Evolutionary conservation across 2,797 vertebrate genomes (phyloP), one percentile per base, ranked within the genome.

Genomic region (Adrianichthys oophorus): DNA sequence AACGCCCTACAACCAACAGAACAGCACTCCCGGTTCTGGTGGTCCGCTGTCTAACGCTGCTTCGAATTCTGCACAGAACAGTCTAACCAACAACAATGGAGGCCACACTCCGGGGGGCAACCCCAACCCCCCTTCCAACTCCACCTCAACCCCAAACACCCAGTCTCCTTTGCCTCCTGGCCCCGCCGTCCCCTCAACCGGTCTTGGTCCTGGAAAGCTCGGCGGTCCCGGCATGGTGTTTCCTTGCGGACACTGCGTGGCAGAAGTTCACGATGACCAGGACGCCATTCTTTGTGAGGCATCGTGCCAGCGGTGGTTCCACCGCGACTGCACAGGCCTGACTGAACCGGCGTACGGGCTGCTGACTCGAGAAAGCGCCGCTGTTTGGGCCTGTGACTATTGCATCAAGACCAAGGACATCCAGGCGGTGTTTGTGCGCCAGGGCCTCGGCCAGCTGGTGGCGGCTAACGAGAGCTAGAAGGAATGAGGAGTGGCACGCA

Each of bases 381-480:
- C 97, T 0, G 96, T 99, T 40, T 99, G 97, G 97, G 97, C 97
- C 82, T 99, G 97, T 0, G 97, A 98, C 67, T 96, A 95, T 86
- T 99, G 97, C 87, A 95, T 99, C 80, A 99, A 98, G 87, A 97
- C 93, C 21, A 99, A 99, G 92, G 97, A 99, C 90, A 98, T 99
- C 82, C 97, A 99, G 84, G 95, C 97, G 0, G 96, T 98, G 59
- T 98, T 97, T 55, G 92, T 98, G 69, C 95, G 96, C 0, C 96
- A 98, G 86, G 94, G 93, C 68, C 83, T 99, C 92, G 96, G 97
- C 46, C 97, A 99, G 84, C 86, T 98, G 69, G 96, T 98, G 83
- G 96, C 96, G 0, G 96, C 95, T 67, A 98, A 96, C 0, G 97
- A 99, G 0, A 96, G 96, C 65, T 98, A 50, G 42, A 19, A 48